These are phyloP conservation scores for Orbicella faveolata DNA, from an alignment of 64 coral and sea anemone species.

Conservation along the genomic window DNA sequence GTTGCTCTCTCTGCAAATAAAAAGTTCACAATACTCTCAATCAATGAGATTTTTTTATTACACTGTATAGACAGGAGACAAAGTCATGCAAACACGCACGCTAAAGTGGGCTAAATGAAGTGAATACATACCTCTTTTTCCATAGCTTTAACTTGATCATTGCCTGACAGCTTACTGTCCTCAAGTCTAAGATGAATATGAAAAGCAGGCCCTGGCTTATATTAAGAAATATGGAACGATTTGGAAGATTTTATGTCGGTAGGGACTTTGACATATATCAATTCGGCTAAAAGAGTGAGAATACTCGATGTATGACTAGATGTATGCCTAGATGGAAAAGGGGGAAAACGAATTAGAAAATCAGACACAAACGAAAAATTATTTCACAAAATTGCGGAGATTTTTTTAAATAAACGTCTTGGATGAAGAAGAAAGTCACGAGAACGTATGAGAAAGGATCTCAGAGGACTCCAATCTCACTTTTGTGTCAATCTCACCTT, in stretches of 20 bases:
- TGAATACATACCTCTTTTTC: conserved; percentile 59
- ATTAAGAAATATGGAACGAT: not conserved
- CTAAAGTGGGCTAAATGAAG: not conserved
- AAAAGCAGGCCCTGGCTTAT: not conserved
- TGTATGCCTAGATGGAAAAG: not conserved
- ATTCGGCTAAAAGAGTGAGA: too few species aligned
- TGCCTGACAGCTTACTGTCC: conserved; percentile 60
- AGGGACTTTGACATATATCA: too few species aligned
- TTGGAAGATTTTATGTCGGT: too few species aligned
- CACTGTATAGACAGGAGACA: not conserved
- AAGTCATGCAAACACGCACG: not conserved
- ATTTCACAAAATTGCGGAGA: too few species aligned
- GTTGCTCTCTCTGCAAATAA: conserved; percentile 51
- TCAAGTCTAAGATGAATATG: conserved; percentile 34
- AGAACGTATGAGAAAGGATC: too few species aligned
- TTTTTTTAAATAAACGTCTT: too few species aligned
- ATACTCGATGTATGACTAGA: too few species aligned
- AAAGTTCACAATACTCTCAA: not conserved
- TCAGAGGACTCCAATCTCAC: too few species aligned
- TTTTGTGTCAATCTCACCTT: conserved; percentile 46
- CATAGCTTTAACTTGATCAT: conserved; percentile 51
- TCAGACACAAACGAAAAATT: too few species aligned
- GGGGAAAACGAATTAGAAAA: too few species aligned
- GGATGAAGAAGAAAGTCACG: too few species aligned
- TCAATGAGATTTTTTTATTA: not conserved